Evolutionary conservation across 2,888 invertebrate genomes (phyloP).

Genomic region (Odontomyia ornata): DNA sequence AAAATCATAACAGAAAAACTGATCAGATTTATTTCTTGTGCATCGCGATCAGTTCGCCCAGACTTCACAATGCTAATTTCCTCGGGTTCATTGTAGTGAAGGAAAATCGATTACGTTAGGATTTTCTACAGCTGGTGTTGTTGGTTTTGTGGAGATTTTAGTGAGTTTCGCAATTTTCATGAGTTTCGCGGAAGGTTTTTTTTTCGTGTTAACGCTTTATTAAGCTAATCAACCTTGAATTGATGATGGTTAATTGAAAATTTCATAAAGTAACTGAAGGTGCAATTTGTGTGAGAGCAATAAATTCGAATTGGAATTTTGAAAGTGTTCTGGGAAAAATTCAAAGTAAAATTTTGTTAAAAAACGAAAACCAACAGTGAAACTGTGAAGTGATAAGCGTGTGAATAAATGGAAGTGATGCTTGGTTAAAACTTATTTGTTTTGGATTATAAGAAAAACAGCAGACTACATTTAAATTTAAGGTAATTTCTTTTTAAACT

Average conservation of each 20-base stretch:
- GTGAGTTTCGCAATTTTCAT: no score
- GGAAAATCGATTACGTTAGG: conserved; percentile 23
- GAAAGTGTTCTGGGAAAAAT: conserved; percentile 3
- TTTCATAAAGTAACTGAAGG: neutral
- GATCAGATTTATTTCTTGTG: conserved; percentile 16
- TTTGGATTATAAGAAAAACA: no score
- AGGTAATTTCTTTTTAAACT: no score
- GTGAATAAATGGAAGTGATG: neutral
- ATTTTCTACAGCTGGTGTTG: neutral
- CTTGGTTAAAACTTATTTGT: neutral
- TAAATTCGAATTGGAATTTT: neutral
- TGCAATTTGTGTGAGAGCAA: neutral
- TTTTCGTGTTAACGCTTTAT: neutral
- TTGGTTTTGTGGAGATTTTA: neutral
- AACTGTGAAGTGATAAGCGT: neutral
- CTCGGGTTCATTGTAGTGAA: conserved; percentile 31
- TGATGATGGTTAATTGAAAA: neutral
- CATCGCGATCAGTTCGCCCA: conserved; percentile 5
- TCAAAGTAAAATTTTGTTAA: neutral
- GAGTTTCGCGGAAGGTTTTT: neutral
- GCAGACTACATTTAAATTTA: no score
- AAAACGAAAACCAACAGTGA: neutral
- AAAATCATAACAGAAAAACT: conserved; percentile 37
- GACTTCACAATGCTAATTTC: conserved; percentile 11
- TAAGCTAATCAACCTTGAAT: neutral